Conservation (phyloP, 2,113 vertebrate genomes). For the Euleptes europaea region DNA sequence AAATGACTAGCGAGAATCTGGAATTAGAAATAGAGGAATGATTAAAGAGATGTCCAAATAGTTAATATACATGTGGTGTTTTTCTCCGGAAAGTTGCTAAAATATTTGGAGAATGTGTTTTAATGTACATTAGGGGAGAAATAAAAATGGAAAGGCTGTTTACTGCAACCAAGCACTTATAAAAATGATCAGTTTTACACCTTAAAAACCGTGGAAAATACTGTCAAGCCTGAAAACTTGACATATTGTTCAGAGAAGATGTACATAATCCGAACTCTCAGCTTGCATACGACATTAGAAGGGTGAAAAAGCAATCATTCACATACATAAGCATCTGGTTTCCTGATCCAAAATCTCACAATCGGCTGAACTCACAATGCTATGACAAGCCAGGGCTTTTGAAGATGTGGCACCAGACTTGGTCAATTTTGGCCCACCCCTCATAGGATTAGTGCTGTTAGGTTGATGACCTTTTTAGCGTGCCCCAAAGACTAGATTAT, state of each 20-base stretch:
- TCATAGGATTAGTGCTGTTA: too few species aligned
- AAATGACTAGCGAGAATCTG: slow-evolving; percentile 16
- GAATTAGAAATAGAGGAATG: slow-evolving; percentile 16
- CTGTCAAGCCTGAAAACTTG: background rate
- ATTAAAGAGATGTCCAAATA: background rate
- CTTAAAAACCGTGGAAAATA: background rate
- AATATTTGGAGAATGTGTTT: background rate
- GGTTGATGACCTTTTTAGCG: too few species aligned
- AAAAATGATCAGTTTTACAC: background rate
- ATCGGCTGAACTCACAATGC: too few species aligned
- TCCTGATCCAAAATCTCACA: too few species aligned
- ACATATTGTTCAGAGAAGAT: background rate
- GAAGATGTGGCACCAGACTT: too few species aligned
- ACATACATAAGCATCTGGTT: background rate
- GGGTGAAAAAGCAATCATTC: background rate
- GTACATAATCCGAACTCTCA: background rate
- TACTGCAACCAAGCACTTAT: background rate
- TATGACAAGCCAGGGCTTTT: too few species aligned
- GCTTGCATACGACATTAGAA: background rate
- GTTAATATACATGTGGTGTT: background rate
- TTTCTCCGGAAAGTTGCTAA: background rate
- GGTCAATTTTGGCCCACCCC: too few species aligned
- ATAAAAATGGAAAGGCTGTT: background rate
- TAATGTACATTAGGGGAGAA: background rate
- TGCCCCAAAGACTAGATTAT: too few species aligned